Percentiles rank a stretch among this genome's conserved stretches.
phyloP scores from a whole-genome alignment of 2,888 invertebrate genomes.

The Drepanosiphum platanoidis region DNA sequence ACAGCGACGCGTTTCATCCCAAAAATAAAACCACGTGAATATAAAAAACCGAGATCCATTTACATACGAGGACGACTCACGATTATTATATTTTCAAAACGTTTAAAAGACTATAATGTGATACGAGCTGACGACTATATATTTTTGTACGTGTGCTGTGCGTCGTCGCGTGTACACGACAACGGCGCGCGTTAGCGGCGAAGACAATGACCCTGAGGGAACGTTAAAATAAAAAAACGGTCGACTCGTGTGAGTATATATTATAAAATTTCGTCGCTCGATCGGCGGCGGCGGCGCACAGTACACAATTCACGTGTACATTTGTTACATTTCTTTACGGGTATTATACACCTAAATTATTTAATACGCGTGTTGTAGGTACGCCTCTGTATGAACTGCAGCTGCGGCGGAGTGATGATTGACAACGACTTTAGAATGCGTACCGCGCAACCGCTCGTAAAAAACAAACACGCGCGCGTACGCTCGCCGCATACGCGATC shows the following conservation, averaged over 20 bases:
- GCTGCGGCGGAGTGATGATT: slow-evolving; percentile 1
- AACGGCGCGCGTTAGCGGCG: slow-evolving; percentile 14
- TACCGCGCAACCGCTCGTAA: background rate
- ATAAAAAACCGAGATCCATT: no score
- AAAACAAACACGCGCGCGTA: background rate
- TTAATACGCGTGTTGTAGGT: background rate
- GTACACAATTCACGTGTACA: slow-evolving; percentile 7
- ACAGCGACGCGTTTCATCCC: no score
- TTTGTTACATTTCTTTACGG: background rate
- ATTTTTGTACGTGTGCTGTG: background rate
- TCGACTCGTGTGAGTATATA: background rate
- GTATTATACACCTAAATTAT: background rate
- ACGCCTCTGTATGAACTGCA: no score
- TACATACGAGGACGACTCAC: background rate
- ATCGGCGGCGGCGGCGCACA: slow-evolving; percentile 18
- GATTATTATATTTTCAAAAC: slow-evolving; percentile 3
- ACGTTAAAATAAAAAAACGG: background rate
- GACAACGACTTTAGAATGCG: slow-evolving; percentile 28
- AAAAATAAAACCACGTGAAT: background rate
- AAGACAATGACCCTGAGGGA: slow-evolving; percentile 51
- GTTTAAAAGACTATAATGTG: background rate
- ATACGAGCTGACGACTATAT: background rate
- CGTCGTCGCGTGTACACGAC: background rate
- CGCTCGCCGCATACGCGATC: slow-evolving; percentile 23
- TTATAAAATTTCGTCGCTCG: slow-evolving; percentile 14